Evolutionary conservation across 2,888 invertebrate species (phyloP).

Genomic region (Cheilosia impressa): DNA sequence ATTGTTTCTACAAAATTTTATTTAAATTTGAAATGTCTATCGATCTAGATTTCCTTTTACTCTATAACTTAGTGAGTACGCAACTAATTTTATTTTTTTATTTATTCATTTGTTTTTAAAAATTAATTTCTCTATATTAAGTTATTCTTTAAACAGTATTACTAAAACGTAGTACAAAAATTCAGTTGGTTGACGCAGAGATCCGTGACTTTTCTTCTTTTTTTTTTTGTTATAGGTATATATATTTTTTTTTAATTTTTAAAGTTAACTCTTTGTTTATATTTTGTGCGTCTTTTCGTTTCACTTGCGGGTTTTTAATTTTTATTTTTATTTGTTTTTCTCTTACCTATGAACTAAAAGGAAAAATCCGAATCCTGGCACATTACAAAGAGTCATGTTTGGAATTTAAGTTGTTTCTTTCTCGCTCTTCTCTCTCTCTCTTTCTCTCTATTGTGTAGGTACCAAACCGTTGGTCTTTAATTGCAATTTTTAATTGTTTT

Average conservation of each 20-base stretch:
- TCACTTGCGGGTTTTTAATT: slow-evolving; percentile 71
- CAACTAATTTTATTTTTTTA: slow-evolving; percentile 53
- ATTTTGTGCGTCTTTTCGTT: slow-evolving; percentile 71
- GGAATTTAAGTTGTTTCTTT: slow-evolving; percentile 49
- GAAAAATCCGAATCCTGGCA: slow-evolving; percentile 69
- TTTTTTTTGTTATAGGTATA: slow-evolving; percentile 60
- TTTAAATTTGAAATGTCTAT: slow-evolving; percentile 58
- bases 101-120: slow-evolving; percentile 37
- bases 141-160: slow-evolving; percentile 74
- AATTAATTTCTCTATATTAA: slow-evolving; percentile 65
- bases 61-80: slow-evolving; percentile 59
- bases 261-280: slow-evolving; percentile 67
- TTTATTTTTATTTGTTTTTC: slow-evolving; percentile 17
- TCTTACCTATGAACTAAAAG: slow-evolving; percentile 59
- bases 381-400: slow-evolving; percentile 60
- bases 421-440: slow-evolving; percentile 25
- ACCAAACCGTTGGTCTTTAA: slow-evolving; percentile 74
- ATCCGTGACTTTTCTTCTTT: slow-evolving; percentile 62
- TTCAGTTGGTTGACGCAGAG: slow-evolving; percentile 76
- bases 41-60: slow-evolving; percentile 46
- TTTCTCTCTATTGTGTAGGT: slow-evolving; percentile 49
- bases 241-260: slow-evolving; percentile 45
- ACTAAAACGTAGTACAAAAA: slow-evolving; percentile 78
- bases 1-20: slow-evolving; percentile 54
- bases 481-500: slow-evolving; percentile 66